phyloP scores from a whole-genome alignment of 2,888 invertebrate genomes.

The Napeogenes sylphis region DNA sequence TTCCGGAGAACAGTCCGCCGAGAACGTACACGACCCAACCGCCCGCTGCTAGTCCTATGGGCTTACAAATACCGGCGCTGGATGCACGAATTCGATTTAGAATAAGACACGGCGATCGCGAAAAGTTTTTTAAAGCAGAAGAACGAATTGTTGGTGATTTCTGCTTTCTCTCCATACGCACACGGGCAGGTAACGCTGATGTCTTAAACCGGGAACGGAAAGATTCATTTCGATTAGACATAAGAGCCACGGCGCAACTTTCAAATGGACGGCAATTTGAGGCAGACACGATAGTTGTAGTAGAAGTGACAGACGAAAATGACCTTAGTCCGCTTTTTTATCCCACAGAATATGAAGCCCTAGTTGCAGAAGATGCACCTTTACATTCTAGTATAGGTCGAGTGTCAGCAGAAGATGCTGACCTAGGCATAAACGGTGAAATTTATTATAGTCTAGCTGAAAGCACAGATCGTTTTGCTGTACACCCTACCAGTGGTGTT shows the following conservation, averaged over 20 bases:
- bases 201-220: constrained; percentile 95
- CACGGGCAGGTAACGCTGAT: constrained; percentile 90
- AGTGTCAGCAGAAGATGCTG: constrained; percentile 95
- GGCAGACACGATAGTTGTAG: constrained; percentile 83
- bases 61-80: constrained; percentile 77
- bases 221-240: constrained; percentile 87
- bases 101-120: constrained; percentile 91
- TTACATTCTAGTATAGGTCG: constrained; percentile 87
- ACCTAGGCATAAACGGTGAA: constrained; percentile 96
- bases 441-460: constrained; percentile 96
- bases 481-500: constrained; percentile 95
- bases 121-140: constrained; percentile 95
- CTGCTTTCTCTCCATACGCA: constrained; percentile 93
- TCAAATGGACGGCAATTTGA: constrained; percentile 80
- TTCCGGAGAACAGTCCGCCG: constrained; percentile 94
- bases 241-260: constrained; percentile 80
- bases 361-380: constrained; percentile 92
- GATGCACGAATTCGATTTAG: constrained; percentile 84
- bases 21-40: constrained; percentile 88
- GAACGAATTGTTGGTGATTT: constrained; percentile 94
- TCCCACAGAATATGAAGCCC: constrained; percentile 90
- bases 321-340: constrained; percentile 96
- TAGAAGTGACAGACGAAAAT: constrained; percentile 89
- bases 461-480: constrained; percentile 89
- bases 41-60: constrained; percentile 87